Evolutionary conservation across 2,797 vertebrate genomes (phyloP), one percentile per base, ranked within the genome.

Genomic region (Catharus ustulatus): DNA sequence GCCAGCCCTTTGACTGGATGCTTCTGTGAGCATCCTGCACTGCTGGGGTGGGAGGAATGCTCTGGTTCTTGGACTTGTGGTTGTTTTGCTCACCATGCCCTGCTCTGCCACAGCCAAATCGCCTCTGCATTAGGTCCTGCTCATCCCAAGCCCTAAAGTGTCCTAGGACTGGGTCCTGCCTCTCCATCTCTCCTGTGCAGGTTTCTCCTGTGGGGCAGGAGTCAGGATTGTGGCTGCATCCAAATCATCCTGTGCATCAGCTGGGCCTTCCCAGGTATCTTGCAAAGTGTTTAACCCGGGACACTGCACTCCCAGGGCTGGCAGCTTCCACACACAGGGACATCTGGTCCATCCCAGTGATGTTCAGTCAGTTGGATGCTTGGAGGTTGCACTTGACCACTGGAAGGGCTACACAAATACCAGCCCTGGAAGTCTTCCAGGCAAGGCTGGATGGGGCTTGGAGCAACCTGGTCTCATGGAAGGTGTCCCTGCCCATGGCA

Each of bases 101-200:
- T 88, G 32, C 46, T 59, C 19, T n/a, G 21, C 8, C 2, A 4
- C 1, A 40, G 36, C 29, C 55, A 57, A 21, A 30, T 14, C 48
- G 20, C 40, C 30, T 67, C n/a, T 62, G 5, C 1, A 0, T 0
- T 6, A 10, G 9, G 7, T 30, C n/a, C 63, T 87, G 48, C 7
- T 62, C 38, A 12, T n/a, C 23, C 43, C 40, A 64, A 32, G 1
- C 13, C 12, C 17, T 24, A 12, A 29, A 0, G 0, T 8, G 9
- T 7, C 42, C 34, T 9, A 12, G 45, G 24, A 29, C 81, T 11
- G 29, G 26, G 29, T 21, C 23, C 24, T 3, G 11, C 12, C 43
- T 73, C 30, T 66, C n/a, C 40, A 3, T 30, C 34, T 62, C 72
- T 64, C 14, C 64, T 0, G 0, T 0, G 4, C 7, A 14, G 51